Percentiles rank a stretch among this genome's conserved stretches.
Conservation (phyloP, 2,113 vertebrate species). For the Leptobrachium leishanense region DNA sequence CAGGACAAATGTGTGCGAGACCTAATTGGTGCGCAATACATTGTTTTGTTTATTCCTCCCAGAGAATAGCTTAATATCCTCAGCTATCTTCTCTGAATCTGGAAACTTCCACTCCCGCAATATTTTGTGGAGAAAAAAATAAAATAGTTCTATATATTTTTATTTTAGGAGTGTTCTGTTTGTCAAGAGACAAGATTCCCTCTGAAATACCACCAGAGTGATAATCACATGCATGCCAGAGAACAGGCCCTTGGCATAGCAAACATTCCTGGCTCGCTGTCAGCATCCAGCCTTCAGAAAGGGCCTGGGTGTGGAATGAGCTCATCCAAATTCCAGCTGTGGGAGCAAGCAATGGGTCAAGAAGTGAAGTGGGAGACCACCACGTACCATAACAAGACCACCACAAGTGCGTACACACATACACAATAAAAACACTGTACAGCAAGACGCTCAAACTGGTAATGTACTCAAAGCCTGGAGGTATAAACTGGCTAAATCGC, state of each 20-base stretch:
- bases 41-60: constrained; percentile 19
- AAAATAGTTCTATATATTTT: background rate
- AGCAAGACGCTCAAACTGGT: background rate
- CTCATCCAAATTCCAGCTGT: constrained; percentile 30
- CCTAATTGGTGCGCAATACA: background rate
- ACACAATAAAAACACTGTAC: background rate
- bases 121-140: constrained; percentile 12
- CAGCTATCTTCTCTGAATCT: constrained; percentile 6
- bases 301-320: constrained; percentile 34
- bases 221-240: constrained; percentile 10
- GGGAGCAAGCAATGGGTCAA: constrained; percentile 8
- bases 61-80: constrained; percentile 18
- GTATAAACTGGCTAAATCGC: no score
- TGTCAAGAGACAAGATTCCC: constrained; percentile 11
- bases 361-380: background rate
- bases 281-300: constrained; percentile 4
- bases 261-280: constrained; percentile 35
- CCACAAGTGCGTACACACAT: background rate
- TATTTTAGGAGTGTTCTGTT: constrained; percentile 9
- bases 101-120: constrained; percentile 43
- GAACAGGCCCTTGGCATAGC: constrained; percentile 31
- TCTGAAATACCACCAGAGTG: constrained; percentile 36
- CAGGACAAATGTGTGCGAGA: background rate
- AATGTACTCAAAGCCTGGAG: no score
- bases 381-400: background rate